Evolutionary conservation across 1,140 invertebrate genomes (phyloP), one percentile per base, ranked within the genome.

Genomic region (Eubasilissa regina): DNA sequence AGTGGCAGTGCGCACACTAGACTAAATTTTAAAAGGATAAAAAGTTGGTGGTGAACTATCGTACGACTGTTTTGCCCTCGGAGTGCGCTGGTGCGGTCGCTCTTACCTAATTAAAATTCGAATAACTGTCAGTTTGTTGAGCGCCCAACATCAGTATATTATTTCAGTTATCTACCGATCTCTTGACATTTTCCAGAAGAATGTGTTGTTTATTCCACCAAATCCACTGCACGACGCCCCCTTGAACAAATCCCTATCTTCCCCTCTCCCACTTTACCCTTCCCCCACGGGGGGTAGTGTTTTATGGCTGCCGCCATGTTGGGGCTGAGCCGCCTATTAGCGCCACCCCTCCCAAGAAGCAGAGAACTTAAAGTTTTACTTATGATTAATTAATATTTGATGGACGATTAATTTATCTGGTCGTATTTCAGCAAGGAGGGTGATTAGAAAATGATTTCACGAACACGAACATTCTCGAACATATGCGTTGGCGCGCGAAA

Each of bases 351-450:
- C 21, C 62, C 62, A 43, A 64, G 19, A 35, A 66, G 43, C 13
- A 21, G 17, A 66, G 47, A 70, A 70, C 66, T 66, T 53, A 70
- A 45, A 70, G 13, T 70, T 70, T 70, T 70, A 51, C 66, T 51
- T 53, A 25, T 70, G 66, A 70, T 70, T 70, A 70, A 70, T 70
- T 70, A 70, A 53, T 70, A 70, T 70, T 70, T 70, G 66, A 70
- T 51, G 19, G 66, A 19, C 66, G 45, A 70, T 70, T 70, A 70
- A 70, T 53, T 70, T 48, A 48, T 70, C 25, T 35, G 48, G 4
- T 8, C 66, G 35, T 58, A 58, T 58, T 17, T 58, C 25, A 51
- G 48, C n/a, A 8, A 51, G 48, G 48, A 51, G 48, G 11, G 48
- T 35, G 25, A 35, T 35, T 35, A 35, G 25, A 35, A 35, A 35